Percentiles rank a stretch among this genome's conserved stretches.
Evolutionary conservation across 92 coral and sea anemone genomes (phyloP).

Genomic region (Ricordea florida): DNA sequence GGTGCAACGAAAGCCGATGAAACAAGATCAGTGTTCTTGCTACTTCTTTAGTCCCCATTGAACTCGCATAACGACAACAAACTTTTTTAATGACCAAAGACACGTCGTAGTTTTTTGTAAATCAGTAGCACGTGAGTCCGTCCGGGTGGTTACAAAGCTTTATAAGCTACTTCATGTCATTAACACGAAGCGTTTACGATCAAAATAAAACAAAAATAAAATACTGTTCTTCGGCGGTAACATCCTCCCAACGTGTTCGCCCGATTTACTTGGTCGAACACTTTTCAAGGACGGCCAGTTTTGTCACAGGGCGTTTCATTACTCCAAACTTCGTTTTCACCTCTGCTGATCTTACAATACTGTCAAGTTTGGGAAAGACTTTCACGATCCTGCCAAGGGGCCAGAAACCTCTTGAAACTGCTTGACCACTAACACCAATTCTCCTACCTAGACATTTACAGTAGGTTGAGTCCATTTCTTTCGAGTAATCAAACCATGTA

Average conservation of each 20-base stretch:
- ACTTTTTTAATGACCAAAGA: too few relatives aligned
- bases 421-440: constrained; percentile 32
- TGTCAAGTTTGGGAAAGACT: constrained; percentile 46
- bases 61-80: too few relatives aligned
- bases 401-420: constrained; percentile 41
- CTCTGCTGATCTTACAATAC: constrained; percentile 28
- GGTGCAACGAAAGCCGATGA: too few relatives aligned
- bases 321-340: constrained; percentile 36
- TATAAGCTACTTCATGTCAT: not conserved
- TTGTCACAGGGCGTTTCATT: constrained; percentile 5
- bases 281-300: constrained; percentile 35
- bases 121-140: too few relatives aligned
- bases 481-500: not conserved
- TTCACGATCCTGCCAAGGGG: constrained; percentile 35
- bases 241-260: constrained; percentile 30
- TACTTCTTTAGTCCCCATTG: too few relatives aligned
- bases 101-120: too few relatives aligned
- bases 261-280: constrained; percentile 17
- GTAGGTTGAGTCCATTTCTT: constrained; percentile 32
- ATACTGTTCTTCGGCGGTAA: not conserved
- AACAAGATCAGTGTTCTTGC: too few relatives aligned
- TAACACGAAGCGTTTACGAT: not conserved
- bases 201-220: not conserved
- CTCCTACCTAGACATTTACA: constrained; percentile 33
- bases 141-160: not conserved